These are phyloP conservation scores for Tetropium fuscum DNA, from an alignment of 2,888 invertebrate genomes.

Conservation along the genomic window DNA sequence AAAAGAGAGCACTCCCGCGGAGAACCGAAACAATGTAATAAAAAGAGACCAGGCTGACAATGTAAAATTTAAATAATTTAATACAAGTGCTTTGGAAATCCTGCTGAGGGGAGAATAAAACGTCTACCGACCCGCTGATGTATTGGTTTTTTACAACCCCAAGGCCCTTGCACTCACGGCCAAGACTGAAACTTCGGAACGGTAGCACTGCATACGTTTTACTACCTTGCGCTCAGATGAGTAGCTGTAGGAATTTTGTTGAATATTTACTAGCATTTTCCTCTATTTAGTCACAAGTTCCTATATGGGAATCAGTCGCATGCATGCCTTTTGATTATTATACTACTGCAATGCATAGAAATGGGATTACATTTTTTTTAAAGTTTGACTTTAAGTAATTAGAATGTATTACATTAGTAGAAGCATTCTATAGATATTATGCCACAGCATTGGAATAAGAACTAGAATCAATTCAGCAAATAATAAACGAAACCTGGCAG, in stretches of 20 bases:
- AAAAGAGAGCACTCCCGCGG: constrained; percentile 12
- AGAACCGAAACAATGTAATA: constrained; percentile 21
- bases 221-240: constrained; percentile 17
- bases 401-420: too few species aligned
- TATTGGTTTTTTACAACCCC: constrained; percentile 42
- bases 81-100: constrained; percentile 31
- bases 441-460: too few species aligned
- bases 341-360: too few species aligned
- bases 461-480: too few species aligned
- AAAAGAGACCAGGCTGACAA: constrained; percentile 25
- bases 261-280: neutral
- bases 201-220: constrained; percentile 34
- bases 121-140: constrained; percentile 39
- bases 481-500: too few species aligned
- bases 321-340: too few species aligned
- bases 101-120: constrained; percentile 33
- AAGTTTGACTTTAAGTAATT: neutral
- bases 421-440: too few species aligned
- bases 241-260: neutral
- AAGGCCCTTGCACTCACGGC: constrained; percentile 29
- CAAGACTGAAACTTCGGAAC: constrained; percentile 34
- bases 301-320: too few species aligned
- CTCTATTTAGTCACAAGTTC: too few species aligned
- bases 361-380: neutral
- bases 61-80: constrained; percentile 43